Percentiles rank a stretch among this genome's conserved stretches.
Conservation (phyloP, 2,797 vertebrate species). For the Mus caroli region DNA sequence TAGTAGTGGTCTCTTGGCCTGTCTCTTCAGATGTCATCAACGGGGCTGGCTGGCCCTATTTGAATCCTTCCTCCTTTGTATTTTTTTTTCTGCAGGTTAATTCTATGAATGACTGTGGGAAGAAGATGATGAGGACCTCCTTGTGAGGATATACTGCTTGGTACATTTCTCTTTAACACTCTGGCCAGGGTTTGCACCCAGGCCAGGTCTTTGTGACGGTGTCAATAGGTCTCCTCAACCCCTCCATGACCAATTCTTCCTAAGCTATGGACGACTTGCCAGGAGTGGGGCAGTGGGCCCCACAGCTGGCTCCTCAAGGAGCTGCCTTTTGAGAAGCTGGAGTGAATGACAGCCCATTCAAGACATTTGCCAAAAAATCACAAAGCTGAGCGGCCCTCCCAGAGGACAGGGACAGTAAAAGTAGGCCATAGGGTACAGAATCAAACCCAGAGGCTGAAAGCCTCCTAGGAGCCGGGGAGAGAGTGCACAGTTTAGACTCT, state of each 20-base stretch:
- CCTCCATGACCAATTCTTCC: background rate
- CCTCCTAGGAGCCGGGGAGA: background rate
- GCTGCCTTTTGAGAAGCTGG: slow-evolving; percentile 20
- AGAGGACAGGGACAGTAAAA: background rate
- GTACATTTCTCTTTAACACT: background rate
- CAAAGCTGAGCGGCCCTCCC: background rate
- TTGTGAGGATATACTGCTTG: background rate
- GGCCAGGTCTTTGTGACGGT: background rate
- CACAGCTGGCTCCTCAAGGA: slow-evolving; percentile 42
- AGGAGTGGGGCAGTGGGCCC: background rate
- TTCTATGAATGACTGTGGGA: background rate
- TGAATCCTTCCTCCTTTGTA: background rate
- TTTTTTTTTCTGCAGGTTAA: slow-evolving; percentile 23
- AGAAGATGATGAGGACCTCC: background rate
- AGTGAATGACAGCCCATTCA: slow-evolving; percentile 25
- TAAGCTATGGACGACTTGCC: background rate
- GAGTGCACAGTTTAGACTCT: background rate
- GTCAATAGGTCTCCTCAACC: background rate
- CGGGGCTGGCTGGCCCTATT: background rate
- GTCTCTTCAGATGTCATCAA: background rate
- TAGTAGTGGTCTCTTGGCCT: background rate
- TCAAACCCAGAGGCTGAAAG: background rate
- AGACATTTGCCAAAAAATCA: slow-evolving; percentile 58
- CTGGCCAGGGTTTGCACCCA: background rate
- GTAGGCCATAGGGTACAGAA: background rate